phyloP scores from a whole-genome alignment of 2,113 vertebrate species.

The Pithys albifrons region DNA sequence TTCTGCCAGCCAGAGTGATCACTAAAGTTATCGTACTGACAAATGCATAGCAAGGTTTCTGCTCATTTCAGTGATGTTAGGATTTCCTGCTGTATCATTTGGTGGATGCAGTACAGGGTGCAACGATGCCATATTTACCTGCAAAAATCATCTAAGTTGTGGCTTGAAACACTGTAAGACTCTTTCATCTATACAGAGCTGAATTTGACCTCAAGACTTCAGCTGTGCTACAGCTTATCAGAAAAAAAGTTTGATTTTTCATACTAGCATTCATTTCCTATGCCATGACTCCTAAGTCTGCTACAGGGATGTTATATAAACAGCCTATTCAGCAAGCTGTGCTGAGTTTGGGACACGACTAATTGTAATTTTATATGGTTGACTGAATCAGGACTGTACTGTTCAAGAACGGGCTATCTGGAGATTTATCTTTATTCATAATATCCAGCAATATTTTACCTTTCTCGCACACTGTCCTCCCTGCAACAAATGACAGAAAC shows the following conservation, averaged over 20 bases:
- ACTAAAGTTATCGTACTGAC: background rate
- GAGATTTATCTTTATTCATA: slow-evolving; percentile 1
- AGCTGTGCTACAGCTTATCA: background rate
- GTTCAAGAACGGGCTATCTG: background rate
- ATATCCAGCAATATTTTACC: background rate
- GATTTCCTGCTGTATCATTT: background rate
- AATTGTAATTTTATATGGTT: slow-evolving; percentile 37
- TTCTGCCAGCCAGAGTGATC: background rate
- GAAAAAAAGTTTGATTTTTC: background rate
- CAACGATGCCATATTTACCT: background rate
- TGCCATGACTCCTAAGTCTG: background rate
- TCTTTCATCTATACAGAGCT: background rate
- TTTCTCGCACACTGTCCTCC: background rate
- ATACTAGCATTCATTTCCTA: background rate
- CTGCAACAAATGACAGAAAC: background rate
- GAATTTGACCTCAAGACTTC: background rate
- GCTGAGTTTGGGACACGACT: slow-evolving; percentile 18
- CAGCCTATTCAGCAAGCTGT: slow-evolving; percentile 18
- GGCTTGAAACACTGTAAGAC: background rate
- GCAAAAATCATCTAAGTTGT: background rate
- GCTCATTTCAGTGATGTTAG: background rate
- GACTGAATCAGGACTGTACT: background rate
- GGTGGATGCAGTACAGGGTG: background rate
- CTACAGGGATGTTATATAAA: slow-evolving; percentile 15
- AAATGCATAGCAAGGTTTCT: background rate